phyloP scores from a whole-genome alignment of 2,113 vertebrate species.

The Vombatus ursinus region DNA sequence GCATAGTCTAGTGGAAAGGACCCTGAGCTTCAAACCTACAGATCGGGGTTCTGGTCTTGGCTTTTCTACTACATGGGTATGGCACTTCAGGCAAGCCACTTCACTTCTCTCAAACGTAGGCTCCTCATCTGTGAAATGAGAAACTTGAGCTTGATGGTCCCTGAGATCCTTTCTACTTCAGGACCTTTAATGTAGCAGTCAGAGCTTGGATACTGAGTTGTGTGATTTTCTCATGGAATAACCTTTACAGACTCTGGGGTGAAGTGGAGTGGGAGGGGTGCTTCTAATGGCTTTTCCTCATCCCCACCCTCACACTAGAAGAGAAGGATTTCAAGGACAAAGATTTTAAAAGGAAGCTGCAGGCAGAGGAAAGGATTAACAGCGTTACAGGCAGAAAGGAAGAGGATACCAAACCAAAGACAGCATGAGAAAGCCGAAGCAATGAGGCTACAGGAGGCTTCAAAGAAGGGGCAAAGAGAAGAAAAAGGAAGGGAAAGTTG shows the following conservation, averaged over 20 bases:
- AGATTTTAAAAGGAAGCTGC: not conserved
- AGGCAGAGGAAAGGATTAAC: not conserved
- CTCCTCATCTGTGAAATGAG: slow-evolving; percentile 5
- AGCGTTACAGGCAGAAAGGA: too few species aligned
- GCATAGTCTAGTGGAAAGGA: slow-evolving; percentile 25
- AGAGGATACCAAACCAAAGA: not conserved
- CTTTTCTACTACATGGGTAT: slow-evolving; percentile 45
- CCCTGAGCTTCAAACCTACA: slow-evolving; percentile 58
- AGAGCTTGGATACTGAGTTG: not conserved
- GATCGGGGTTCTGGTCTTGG: not conserved
- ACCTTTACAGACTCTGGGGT: not conserved
- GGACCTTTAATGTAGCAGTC: not conserved
- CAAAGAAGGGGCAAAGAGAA: not conserved
- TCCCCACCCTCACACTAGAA: not conserved
- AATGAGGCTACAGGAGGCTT: slow-evolving; percentile 13
- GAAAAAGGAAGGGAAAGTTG: not conserved
- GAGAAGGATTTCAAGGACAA: slow-evolving; percentile 5
- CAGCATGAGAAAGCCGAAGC: not conserved
- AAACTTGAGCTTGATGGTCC: not conserved
- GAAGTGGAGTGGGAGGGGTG: slow-evolving; percentile 49
- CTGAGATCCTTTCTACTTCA: not conserved
- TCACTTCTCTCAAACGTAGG: not conserved
- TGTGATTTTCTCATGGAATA: not conserved
- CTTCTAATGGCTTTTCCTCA: slow-evolving; percentile 51
- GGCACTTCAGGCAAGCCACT: not conserved